These are phyloP conservation scores for Paracanthobrama guichenoti DNA, from an alignment of 2,113 vertebrate species.

Conservation along the genomic window DNA sequence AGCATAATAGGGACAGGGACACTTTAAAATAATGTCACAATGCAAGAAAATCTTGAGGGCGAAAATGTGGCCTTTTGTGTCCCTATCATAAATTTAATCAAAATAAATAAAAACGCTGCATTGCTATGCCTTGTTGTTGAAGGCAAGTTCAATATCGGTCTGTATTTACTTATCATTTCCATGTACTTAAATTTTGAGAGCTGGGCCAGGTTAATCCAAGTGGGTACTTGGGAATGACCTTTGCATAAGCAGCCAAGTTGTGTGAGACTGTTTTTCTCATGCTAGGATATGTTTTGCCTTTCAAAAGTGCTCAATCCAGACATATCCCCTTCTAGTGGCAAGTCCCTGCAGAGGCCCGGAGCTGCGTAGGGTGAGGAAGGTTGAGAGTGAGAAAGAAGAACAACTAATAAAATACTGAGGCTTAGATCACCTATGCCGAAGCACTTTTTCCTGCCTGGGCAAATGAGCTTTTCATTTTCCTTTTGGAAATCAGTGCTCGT, in stretches of 20 bases:
- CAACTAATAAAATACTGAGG: slow-evolving; percentile 62
- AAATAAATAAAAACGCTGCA: background rate
- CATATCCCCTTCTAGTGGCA: background rate
- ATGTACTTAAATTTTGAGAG: slow-evolving; percentile 3
- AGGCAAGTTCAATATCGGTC: slow-evolving; percentile 1
- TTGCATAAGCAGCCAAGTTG: slow-evolving; percentile 31
- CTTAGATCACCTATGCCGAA: slow-evolving; percentile 54
- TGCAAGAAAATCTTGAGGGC: background rate
- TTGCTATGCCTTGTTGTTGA: background rate
- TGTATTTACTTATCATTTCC: slow-evolving; percentile 34
- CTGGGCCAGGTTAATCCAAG: background rate
- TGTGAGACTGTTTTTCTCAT: slow-evolving; percentile 10
- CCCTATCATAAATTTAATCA: background rate
- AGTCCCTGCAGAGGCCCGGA: slow-evolving; percentile 28
- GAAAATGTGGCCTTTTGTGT: background rate
- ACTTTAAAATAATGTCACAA: background rate
- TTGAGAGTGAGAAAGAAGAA: slow-evolving; percentile 53
- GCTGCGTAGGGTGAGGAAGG: slow-evolving; percentile 4
- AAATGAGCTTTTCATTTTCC: slow-evolving; percentile 68
- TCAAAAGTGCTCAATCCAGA: slow-evolving; percentile 19
- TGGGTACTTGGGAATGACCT: slow-evolving; percentile 7
- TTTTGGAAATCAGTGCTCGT: slow-evolving; percentile 61
- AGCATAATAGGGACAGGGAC: no score
- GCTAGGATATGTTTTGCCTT: background rate
- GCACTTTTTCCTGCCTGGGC: slow-evolving; percentile 48